phyloP scores from a whole-genome alignment of 1,140 invertebrate genomes.

The Brachionus rotundiformis region DNA sequence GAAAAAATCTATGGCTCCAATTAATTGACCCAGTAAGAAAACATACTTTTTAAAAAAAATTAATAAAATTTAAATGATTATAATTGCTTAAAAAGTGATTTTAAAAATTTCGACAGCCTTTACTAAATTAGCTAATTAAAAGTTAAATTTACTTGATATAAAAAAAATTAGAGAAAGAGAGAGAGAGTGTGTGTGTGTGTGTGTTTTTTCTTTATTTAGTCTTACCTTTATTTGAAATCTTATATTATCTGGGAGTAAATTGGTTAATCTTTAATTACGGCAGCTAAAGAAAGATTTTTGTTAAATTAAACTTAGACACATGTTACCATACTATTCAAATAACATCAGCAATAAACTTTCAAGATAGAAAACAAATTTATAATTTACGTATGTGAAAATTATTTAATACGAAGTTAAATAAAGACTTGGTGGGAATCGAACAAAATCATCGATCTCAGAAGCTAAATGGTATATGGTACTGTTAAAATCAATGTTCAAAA shows the following conservation, averaged over 20 bases:
- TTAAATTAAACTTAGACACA: constrained; percentile 18
- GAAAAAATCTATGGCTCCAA: constrained; percentile 48
- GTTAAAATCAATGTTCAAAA: background rate
- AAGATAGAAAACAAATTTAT: background rate
- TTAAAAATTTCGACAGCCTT: background rate
- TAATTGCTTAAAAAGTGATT: too few species aligned
- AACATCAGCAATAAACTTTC: constrained; percentile 24
- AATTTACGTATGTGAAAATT: background rate
- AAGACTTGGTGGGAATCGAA: background rate
- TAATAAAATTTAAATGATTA: background rate
- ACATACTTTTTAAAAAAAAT: constrained; percentile 15
- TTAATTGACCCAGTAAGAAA: constrained; percentile 35
- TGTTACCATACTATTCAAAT: constrained; percentile 25
- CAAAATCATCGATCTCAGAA: background rate
- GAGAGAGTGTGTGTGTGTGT: background rate
- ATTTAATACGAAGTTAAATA: background rate
- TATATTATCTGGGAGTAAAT: background rate
- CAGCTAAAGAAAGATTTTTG: constrained; percentile 4
- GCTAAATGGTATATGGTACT: too few species aligned
- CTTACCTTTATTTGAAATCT: background rate
- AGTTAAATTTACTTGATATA: background rate
- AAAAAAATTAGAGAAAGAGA: too few species aligned
- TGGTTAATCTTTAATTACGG: constrained; percentile 8
- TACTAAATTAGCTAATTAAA: background rate
- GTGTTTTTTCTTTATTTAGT: background rate